Percentiles rank a stretch among this genome's conserved stretches.
phyloP scores from a whole-genome alignment of 2,113 vertebrate genomes.

The Odobenus rosmarus region DNA sequence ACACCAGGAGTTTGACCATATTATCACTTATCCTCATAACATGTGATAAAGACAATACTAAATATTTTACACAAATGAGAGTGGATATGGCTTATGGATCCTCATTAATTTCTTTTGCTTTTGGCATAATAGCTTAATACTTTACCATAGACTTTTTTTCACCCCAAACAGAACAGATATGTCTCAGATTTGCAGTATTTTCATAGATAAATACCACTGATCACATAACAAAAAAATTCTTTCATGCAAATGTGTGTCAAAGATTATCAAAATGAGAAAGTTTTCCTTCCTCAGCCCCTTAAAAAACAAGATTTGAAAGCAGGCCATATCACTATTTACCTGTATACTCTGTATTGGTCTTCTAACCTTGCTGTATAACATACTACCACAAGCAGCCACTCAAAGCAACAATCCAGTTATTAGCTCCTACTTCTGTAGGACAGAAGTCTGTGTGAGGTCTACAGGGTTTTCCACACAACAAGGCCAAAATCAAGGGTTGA shows the following conservation, averaged over 20 bases:
- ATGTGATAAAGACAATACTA: not conserved
- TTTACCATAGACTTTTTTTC: not conserved
- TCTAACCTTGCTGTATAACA: not conserved
- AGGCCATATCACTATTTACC: not conserved
- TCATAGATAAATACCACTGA: constrained; percentile 13
- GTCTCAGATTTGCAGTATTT: constrained; percentile 54
- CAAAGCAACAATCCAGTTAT: not conserved
- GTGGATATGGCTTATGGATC: not conserved
- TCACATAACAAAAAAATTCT: not conserved
- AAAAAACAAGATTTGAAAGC: not conserved
- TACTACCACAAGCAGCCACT: not conserved
- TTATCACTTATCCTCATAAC: constrained; percentile 44
- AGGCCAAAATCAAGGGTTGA: not conserved
- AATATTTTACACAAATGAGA: constrained; percentile 61
- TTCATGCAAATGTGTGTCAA: constrained; percentile 18
- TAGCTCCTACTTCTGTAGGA: not conserved
- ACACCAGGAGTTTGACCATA: constrained; percentile 24
- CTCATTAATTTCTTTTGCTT: constrained; percentile 59
- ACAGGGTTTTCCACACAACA: not conserved
- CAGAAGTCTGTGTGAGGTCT: not conserved
- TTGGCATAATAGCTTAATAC: not conserved
- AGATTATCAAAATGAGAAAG: not conserved
- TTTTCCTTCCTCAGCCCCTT: not conserved
- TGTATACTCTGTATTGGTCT: not conserved
- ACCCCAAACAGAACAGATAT: not conserved